A percentile compares a stretch with the other conserved stretches of the same genome.
Conservation (phyloP, 2,797 vertebrate species). For the Falco cherrug region DNA sequence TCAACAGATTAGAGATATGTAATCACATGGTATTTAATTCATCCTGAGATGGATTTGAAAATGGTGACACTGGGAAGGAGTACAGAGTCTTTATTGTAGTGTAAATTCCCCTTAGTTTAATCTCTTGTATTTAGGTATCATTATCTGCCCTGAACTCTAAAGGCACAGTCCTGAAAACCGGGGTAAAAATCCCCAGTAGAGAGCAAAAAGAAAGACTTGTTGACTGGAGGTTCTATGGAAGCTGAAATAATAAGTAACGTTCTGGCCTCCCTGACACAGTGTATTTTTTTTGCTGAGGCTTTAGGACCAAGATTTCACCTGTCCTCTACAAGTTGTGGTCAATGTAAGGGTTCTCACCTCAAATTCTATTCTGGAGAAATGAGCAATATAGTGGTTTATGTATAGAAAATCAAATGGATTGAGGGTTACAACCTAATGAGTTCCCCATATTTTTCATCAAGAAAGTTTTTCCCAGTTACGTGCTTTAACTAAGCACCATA, state of each 20-base stretch:
- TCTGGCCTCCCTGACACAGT: background rate
- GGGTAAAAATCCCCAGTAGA: background rate
- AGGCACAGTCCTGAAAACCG: background rate
- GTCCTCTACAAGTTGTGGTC: background rate
- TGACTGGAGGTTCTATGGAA: background rate
- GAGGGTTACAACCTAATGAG: background rate
- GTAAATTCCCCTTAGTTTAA: background rate
- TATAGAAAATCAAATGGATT: background rate
- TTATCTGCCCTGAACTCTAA: background rate
- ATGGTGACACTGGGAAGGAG: background rate
- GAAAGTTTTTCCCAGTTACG: background rate
- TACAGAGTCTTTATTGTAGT: background rate
- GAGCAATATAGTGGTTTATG: background rate
- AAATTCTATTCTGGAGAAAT: background rate
- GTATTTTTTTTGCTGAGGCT: background rate
- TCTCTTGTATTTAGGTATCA: background rate
- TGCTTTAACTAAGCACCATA: background rate
- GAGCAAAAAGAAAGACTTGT: background rate
- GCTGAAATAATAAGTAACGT: background rate
- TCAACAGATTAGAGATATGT: background rate
- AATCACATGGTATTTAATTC: background rate
- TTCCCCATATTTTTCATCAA: background rate
- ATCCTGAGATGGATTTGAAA: background rate
- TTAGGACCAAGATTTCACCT: background rate
- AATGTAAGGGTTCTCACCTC: background rate